phyloP scores from a whole-genome alignment of 2,888 invertebrate species.

The Creontiades dilutus region DNA sequence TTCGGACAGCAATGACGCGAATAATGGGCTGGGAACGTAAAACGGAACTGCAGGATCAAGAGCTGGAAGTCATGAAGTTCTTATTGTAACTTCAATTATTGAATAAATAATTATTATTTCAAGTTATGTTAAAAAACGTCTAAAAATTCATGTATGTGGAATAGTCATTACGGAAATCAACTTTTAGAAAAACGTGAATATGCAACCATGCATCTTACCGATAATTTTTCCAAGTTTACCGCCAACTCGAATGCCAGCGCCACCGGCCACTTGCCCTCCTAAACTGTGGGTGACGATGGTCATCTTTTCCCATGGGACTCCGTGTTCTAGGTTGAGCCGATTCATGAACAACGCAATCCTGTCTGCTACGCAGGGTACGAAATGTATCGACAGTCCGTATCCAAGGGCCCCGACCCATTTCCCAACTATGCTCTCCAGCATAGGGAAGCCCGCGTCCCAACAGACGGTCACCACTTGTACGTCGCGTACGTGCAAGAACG shows the following conservation, averaged over 20 bases:
- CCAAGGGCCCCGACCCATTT: background rate
- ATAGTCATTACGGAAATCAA: no score
- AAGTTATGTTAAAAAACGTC: no score
- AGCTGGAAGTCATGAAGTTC: background rate
- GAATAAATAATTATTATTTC: no score
- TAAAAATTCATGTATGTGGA: no score
- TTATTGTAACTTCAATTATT: background rate
- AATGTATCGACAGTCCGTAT: background rate
- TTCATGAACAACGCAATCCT: background rate
- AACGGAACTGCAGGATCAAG: background rate
- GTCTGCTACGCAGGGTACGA: background rate
- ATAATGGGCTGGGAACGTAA: background rate
- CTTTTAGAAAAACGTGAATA: background rate
- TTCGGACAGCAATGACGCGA: background rate
- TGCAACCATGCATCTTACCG: background rate
- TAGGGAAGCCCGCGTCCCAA: background rate
- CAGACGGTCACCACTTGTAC: constrained; percentile 14
- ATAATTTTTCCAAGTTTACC: background rate
- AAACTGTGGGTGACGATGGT: background rate
- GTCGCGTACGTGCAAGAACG: background rate
- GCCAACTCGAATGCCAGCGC: background rate
- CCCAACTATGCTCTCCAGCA: background rate
- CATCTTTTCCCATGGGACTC: background rate
- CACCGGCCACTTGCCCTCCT: background rate
- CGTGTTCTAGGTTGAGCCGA: background rate